phyloP scores from a whole-genome alignment of 2,888 invertebrate genomes.

The Thalpophila matura region DNA sequence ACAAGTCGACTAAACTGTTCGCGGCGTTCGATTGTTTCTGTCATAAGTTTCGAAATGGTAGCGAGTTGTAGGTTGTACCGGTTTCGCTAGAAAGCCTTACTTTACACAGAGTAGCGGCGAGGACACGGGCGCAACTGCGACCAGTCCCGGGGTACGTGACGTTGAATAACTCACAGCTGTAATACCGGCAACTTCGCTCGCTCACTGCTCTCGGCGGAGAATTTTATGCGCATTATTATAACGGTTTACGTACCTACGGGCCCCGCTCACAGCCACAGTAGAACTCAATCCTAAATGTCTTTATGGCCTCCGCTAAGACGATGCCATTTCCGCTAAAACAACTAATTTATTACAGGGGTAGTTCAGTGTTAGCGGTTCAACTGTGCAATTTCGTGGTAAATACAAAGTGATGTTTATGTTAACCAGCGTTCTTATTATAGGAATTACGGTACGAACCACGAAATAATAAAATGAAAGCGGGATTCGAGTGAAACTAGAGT shows the following conservation, averaged over 20 bases:
- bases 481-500: constrained; percentile 15
- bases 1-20: constrained; percentile 49
- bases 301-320: constrained; percentile 77
- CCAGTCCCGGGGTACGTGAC: constrained; percentile 78
- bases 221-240: constrained; percentile 85
- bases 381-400: constrained; percentile 67
- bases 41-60: constrained; percentile 55
- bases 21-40: constrained; percentile 60
- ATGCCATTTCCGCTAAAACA: constrained; percentile 77
- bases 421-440: constrained; percentile 22
- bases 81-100: constrained; percentile 52
- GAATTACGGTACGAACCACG: constrained; percentile 14
- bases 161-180: constrained; percentile 82
- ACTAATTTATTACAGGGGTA: constrained; percentile 77
- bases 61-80: constrained; percentile 53
- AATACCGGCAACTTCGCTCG: constrained; percentile 78
- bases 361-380: constrained; percentile 67
- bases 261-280: constrained; percentile 65
- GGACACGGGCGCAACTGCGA: constrained; percentile 63
- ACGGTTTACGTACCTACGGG: constrained; percentile 73
- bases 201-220: constrained; percentile 76
- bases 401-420: constrained; percentile 63
- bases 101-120: constrained; percentile 54
- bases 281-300: constrained; percentile 80
- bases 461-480: constrained; percentile 21